phyloP scores from a whole-genome alignment of 2,888 invertebrate genomes.

The Odontocolon sp. region DNA sequence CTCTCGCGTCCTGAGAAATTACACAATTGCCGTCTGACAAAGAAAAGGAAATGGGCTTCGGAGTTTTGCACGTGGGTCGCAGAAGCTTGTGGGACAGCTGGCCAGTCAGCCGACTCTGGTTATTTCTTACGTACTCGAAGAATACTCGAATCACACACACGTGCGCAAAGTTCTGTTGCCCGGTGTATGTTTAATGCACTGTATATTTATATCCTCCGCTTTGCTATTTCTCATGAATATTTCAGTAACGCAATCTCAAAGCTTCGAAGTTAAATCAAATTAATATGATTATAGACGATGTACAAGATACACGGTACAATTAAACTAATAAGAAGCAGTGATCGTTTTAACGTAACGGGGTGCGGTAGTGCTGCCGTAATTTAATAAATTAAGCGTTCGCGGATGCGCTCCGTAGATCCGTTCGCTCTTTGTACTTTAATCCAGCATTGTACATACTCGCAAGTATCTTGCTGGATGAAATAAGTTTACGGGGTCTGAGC shows the following conservation, averaged over 20 bases:
- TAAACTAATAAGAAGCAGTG: slow-evolving; percentile 55
- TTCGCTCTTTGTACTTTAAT: slow-evolving; percentile 17
- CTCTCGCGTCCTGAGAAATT: slow-evolving; percentile 33
- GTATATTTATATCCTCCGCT: too few species aligned
- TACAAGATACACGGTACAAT: slow-evolving; percentile 19
- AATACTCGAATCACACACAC: background rate
- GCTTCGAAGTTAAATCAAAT: slow-evolving; percentile 29
- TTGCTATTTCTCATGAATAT: slow-evolving; percentile 18
- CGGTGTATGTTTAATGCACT: too few species aligned
- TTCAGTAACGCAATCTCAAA: background rate
- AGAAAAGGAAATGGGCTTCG: slow-evolving; percentile 44
- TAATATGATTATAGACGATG: slow-evolving; percentile 37
- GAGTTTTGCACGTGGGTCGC: slow-evolving; percentile 54
- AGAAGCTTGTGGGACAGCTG: slow-evolving; percentile 6
- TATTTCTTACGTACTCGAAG: background rate
- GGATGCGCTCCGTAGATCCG: slow-evolving; percentile 60
- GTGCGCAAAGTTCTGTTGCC: background rate
- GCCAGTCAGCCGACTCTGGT: background rate
- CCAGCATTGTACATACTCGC: background rate
- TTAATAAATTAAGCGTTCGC: slow-evolving; percentile 61
- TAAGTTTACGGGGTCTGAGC: slow-evolving; percentile 35
- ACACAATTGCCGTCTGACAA: slow-evolving; percentile 54
- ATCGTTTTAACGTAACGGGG: slow-evolving; percentile 51
- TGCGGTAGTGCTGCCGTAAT: slow-evolving; percentile 47
- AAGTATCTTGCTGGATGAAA: background rate